These are phyloP conservation scores for Pseudopodoces humilis DNA, from an alignment of 2,113 vertebrate species.

Conservation along the genomic window DNA sequence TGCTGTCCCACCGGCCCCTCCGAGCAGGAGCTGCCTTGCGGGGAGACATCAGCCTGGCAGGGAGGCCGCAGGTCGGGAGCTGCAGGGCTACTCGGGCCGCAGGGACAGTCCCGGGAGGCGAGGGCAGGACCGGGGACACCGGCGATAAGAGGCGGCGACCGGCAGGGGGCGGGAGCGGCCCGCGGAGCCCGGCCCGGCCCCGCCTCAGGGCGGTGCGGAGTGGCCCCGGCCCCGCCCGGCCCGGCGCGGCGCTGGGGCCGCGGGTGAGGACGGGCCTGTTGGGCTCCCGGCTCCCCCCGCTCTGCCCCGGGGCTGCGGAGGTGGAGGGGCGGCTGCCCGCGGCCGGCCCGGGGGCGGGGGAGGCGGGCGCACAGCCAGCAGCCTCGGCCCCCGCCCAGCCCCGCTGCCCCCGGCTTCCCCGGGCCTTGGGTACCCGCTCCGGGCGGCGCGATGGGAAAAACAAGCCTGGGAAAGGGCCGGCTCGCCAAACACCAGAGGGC, in stretches of 20 bases:
- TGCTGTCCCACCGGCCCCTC: neutral
- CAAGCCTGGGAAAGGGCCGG: neutral
- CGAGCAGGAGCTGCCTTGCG: neutral
- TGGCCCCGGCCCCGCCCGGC: neutral
- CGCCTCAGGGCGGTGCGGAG: neutral
- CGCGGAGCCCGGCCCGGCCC: neutral
- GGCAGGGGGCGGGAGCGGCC: neutral
- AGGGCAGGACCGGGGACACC: too few relatives aligned
- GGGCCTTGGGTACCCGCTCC: neutral
- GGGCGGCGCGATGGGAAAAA: neutral
- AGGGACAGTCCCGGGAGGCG: neutral
- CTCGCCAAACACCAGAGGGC: neutral
- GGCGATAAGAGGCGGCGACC: neutral
- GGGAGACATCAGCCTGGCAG: accelerated
- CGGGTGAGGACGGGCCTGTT: too few relatives aligned
- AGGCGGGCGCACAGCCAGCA: neutral
- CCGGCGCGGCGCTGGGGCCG: neutral
- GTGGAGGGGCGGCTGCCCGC: neutral
- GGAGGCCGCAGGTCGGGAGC: neutral
- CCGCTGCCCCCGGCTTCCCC: neutral
- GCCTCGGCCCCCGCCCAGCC: neutral
- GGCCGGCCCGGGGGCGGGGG: neutral
- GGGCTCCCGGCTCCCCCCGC: neutral
- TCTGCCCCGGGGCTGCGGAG: neutral
- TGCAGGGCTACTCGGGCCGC: accelerated